Evolutionary conservation across 1,140 invertebrate genomes (phyloP).

Genomic region (Macrobrachium nipponense): DNA sequence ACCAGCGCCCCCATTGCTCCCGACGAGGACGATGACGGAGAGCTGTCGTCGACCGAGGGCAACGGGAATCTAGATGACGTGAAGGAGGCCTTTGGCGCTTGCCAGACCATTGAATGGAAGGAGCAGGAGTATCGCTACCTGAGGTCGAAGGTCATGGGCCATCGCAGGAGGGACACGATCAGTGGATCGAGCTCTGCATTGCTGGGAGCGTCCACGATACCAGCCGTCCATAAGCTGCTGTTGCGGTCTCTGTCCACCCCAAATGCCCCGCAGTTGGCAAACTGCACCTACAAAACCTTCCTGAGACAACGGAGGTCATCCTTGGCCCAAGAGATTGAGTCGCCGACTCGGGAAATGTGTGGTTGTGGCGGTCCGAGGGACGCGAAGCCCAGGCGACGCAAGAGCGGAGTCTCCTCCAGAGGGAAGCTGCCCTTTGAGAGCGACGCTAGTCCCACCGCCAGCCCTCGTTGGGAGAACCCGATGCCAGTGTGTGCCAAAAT

Average conservation of each 20-base stretch:
- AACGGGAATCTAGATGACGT: conserved; percentile 33
- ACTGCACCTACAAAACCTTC: conserved; percentile 24
- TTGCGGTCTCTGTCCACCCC: conserved; percentile 41
- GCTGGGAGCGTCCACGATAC: not conserved
- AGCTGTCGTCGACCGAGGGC: not conserved
- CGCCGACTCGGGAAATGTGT: conserved; percentile 2
- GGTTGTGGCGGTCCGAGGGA: conserved; percentile 33
- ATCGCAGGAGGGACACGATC: conserved; percentile 21
- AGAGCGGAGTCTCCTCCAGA: conserved; percentile 1
- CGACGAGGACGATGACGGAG: not conserved
- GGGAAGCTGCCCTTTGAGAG: conserved; percentile 1
- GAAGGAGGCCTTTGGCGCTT: conserved; percentile 46
- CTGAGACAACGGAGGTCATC: conserved; percentile 33
- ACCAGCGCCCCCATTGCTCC: not conserved
- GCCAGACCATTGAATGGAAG: conserved; percentile 55
- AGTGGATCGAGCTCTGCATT: not conserved
- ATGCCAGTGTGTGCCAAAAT: conserved; percentile 39
- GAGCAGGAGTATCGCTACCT: conserved; percentile 50
- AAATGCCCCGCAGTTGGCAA: conserved; percentile 37
- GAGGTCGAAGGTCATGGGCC: conserved; percentile 33
- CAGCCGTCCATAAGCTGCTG: conserved; percentile 36
- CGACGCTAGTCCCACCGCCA: not conserved
- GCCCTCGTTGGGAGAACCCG: not conserved
- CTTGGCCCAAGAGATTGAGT: conserved; percentile 5
- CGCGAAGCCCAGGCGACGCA: conserved; percentile 1